phyloP scores from a whole-genome alignment of 1,140 invertebrate genomes.

The Listronotus bonariensis region DNA sequence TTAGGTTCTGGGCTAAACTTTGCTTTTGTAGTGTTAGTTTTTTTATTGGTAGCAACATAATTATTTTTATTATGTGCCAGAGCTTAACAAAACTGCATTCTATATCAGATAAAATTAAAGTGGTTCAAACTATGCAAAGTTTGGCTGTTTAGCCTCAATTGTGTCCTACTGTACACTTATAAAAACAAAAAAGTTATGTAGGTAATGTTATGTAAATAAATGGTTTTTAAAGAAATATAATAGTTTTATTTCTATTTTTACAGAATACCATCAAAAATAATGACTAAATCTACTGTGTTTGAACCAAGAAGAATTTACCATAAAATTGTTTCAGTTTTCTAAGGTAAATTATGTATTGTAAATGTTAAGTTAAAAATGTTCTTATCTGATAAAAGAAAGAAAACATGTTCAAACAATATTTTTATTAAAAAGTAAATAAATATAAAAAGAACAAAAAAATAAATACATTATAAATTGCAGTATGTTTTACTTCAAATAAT shows the following conservation, averaged over 20 bases:
- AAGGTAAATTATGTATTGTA: background rate
- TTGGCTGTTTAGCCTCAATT: constrained; percentile 1
- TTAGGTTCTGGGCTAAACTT: constrained; percentile 1
- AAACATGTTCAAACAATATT: too few relatives aligned
- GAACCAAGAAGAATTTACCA: constrained; percentile 46
- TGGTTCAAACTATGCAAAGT: too few relatives aligned
- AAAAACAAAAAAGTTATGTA: constrained; percentile 2
- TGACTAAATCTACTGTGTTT: constrained; percentile 36
- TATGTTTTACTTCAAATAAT: too few relatives aligned
- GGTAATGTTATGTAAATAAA: constrained; percentile 17
- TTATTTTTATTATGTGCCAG: background rate
- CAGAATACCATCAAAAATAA: constrained; percentile 47
- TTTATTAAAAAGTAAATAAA: too few relatives aligned
- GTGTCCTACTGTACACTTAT: background rate
- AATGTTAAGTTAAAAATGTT: background rate
- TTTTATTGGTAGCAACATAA: too few relatives aligned
- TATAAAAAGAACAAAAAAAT: too few relatives aligned
- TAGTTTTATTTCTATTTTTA: constrained; percentile 42
- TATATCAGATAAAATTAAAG: too few relatives aligned
- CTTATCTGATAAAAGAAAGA: too few relatives aligned
- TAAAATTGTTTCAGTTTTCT: constrained; percentile 39
- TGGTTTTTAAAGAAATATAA: constrained; percentile 8
- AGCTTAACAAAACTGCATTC: too few relatives aligned
- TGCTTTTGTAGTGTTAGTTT: background rate
- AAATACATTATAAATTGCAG: too few relatives aligned